Evolutionary conservation across 2,888 invertebrate species (phyloP).

Genomic region (Drosophila maculinotata): DNA sequence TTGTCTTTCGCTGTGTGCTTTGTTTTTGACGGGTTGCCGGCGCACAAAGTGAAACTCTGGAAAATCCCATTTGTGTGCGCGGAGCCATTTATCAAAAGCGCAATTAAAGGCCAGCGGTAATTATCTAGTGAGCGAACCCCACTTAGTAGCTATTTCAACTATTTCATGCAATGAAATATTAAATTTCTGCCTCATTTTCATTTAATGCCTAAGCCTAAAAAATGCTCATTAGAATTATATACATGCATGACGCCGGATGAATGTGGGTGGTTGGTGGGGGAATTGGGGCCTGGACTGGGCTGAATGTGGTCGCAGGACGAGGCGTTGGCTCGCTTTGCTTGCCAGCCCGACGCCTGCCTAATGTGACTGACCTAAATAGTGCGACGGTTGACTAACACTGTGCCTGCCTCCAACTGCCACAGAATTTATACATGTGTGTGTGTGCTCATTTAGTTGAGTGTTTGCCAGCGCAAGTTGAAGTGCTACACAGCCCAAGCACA

Average conservation of each 20-base stretch:
- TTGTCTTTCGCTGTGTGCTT: constrained; percentile 9
- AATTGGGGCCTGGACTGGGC: constrained; percentile 1
- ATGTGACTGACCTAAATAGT: constrained; percentile 83
- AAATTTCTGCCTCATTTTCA: constrained; percentile 43
- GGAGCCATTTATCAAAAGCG: constrained; percentile 43
- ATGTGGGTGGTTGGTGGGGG: constrained; percentile 16
- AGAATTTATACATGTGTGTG: constrained; percentile 19
- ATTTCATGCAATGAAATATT: constrained; percentile 50
- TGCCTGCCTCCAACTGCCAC: constrained; percentile 27
- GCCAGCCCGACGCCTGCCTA: constrained; percentile 68
- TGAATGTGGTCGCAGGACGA: constrained; percentile 1
- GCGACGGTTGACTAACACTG: constrained; percentile 58
- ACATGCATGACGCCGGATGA: constrained; percentile 34
- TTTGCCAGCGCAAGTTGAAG: constrained; percentile 62
- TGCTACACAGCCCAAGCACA: constrained; percentile 21
- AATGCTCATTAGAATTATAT: constrained; percentile 77
- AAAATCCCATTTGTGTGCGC: constrained; percentile 40
- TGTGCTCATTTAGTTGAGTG: constrained; percentile 73
- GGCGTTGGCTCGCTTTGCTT: constrained; percentile 39
- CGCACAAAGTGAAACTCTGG: constrained; percentile 39
- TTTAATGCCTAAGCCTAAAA: constrained; percentile 33
- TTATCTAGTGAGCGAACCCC: constrained; percentile 26
- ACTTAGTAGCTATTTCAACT: constrained; percentile 33
- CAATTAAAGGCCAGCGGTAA: constrained; percentile 51
- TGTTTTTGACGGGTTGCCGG: constrained; percentile 33